phyloP scores from a whole-genome alignment of 1,140 invertebrate genomes.

The Pseudoatta argentina region DNA sequence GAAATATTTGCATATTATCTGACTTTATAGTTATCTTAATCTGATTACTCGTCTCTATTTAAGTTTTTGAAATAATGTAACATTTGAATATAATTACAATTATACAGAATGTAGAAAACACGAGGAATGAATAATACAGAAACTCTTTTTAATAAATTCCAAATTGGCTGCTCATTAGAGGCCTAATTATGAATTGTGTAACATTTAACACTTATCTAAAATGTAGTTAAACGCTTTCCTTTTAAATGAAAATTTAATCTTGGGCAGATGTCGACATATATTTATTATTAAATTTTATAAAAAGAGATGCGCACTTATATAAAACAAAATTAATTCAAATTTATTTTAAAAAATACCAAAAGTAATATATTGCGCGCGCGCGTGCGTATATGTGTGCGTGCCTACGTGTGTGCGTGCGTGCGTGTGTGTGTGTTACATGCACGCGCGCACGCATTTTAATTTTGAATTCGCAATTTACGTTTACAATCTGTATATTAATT shows the following conservation, averaged over 20 bases:
- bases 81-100: constrained; percentile 7
- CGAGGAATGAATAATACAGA: background rate
- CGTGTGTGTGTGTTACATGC: too few relatives aligned
- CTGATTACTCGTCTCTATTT: background rate
- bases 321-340: background rate
- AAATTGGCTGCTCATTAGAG: background rate
- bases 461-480: too few relatives aligned
- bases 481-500: constrained; percentile 8
- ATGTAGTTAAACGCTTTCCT: background rate
- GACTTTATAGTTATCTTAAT: constrained; percentile 19
- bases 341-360: constrained; percentile 18
- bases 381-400: too few relatives aligned
- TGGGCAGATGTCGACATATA: background rate
- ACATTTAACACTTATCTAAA: background rate
- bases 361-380: background rate
- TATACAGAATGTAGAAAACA: constrained; percentile 23
- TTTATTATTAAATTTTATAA: constrained; percentile 10
- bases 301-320: background rate
- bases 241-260: background rate
- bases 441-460: too few relatives aligned
- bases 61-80: constrained; percentile 40
- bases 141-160: constrained; percentile 18
- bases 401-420: too few relatives aligned
- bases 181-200: constrained; percentile 26
- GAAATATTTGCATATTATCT: constrained; percentile 34